Evolutionary conservation across 2,888 invertebrate species (phyloP), one percentile per base, ranked within the genome.

Genomic region (Hypomecis atomaria): DNA sequence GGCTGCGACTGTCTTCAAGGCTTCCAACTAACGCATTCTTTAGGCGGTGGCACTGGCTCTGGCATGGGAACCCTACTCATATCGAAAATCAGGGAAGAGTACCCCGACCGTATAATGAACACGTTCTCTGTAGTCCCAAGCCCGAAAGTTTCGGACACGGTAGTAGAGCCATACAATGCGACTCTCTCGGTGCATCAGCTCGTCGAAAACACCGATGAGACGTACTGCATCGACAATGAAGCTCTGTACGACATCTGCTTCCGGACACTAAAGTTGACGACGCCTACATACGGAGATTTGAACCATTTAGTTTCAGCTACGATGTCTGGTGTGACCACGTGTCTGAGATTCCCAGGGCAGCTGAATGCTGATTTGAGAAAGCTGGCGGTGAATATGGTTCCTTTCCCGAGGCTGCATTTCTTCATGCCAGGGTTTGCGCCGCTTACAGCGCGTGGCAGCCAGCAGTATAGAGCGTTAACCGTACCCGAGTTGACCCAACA

Each of bases 401-500:
- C 98, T 1, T 98, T 98, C 90, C 98, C 98, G 6, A 84, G 94
- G 36, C 80, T 94, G 34, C 94, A 94, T 68, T 94, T 94, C 78
- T 94, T 93, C 74, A 94, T 94, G 78, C 94, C 94, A 0, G 94
- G 94, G 0, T 94, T 94, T 53, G 95, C 95, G 23, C 95, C 95
- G 7, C 89, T 95, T 10, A 95, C 95, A n/a, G 96, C 96, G 0
- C 94, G 97, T 55, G 97, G 97, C 33, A 96, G 96, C 67, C 97
- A 98, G 83, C 97, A 97, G 77, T 98, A 98, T 89, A 93, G 97
- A 67, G 96, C 98, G 37, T 88, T 97, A 8, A 96, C 97, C 0
- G 98, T 98, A 0, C 97, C 98, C 0, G 98, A 98, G 87, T 93
- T 98, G 58, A 98, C 98, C 0, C 95, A 96, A 75, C 97, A 97